Conservation (phyloP, 2,797 vertebrate species). For the Neostethus bicornis region DNA sequence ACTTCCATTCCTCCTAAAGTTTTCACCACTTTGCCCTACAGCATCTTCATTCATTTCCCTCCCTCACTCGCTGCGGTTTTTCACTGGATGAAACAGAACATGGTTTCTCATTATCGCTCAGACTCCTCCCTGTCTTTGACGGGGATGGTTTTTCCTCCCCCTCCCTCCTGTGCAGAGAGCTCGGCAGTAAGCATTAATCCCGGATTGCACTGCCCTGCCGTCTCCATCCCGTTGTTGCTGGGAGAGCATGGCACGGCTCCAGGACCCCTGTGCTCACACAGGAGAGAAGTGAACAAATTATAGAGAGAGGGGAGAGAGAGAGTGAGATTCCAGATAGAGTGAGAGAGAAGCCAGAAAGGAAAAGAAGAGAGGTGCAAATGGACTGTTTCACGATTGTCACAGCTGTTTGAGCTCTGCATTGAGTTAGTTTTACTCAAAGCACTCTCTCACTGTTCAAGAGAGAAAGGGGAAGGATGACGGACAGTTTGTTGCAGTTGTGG, state of each 20-base stretch:
- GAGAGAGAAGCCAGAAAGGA: constrained; percentile 15
- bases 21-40: constrained; percentile 26
- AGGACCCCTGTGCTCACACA: constrained; percentile 68
- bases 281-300: constrained; percentile 59
- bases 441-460: constrained; percentile 42
- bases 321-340: neutral
- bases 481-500: constrained; percentile 40
- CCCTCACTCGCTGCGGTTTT: constrained; percentile 32
- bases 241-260: constrained; percentile 75
- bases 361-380: constrained; percentile 45
- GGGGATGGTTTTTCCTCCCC: constrained; percentile 54
- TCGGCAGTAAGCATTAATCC: constrained; percentile 69
- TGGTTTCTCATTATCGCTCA: constrained; percentile 62
- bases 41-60: constrained; percentile 22
- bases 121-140: constrained; percentile 71
- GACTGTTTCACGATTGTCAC: constrained; percentile 54
- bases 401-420: constrained; percentile 48
- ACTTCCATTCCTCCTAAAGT: constrained; percentile 24
- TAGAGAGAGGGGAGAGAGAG: constrained; percentile 26
- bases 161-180: constrained; percentile 59
- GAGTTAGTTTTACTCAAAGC: constrained; percentile 55
- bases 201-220: constrained; percentile 72
- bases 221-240: constrained; percentile 73
- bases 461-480: constrained; percentile 46
- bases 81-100: constrained; percentile 55